Evolutionary conservation across 2,888 invertebrate species (phyloP).

Genomic region (Scotopteryx bipunctaria): DNA sequence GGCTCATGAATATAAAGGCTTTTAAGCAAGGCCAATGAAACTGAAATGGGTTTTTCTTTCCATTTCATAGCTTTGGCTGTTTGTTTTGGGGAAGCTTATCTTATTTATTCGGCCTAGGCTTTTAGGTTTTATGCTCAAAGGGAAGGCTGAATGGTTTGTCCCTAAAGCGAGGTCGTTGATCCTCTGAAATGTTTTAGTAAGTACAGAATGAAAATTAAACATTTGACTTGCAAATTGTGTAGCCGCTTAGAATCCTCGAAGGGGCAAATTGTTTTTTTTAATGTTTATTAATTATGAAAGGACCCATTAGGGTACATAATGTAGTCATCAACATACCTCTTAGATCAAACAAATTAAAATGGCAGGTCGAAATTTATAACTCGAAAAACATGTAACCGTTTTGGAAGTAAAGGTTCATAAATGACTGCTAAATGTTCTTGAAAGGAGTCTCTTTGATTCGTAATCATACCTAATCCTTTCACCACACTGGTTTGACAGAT

Average conservation of each 20-base stretch:
- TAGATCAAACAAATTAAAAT: no score
- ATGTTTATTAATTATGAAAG: no score
- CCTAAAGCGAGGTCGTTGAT: constrained; percentile 10
- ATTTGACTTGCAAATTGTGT: constrained; percentile 9
- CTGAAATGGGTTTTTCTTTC: constrained; percentile 24
- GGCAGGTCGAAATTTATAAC: no score
- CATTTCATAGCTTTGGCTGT: constrained; percentile 12
- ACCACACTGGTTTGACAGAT: no score
- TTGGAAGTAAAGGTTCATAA: no score
- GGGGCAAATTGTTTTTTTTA: not conserved
- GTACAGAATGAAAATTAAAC: constrained; percentile 4
- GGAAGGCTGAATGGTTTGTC: constrained; percentile 11
- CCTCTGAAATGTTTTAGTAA: not conserved
- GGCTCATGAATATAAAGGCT: constrained; percentile 61
- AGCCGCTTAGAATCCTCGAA: not conserved
- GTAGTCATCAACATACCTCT: no score
- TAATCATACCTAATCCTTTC: no score
- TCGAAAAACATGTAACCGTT: no score
- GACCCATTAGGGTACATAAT: no score
- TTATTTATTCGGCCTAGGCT: constrained; percentile 15
- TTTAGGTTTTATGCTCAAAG: constrained; percentile 13
- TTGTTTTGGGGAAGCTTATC: constrained; percentile 17
- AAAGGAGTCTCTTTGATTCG: no score
- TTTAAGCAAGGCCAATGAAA: constrained; percentile 25
- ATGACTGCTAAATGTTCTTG: no score